Evolutionary conservation across 2,888 invertebrate genomes (phyloP), one percentile per base, ranked within the genome.

Genomic region (Hypercompe scribonia): DNA sequence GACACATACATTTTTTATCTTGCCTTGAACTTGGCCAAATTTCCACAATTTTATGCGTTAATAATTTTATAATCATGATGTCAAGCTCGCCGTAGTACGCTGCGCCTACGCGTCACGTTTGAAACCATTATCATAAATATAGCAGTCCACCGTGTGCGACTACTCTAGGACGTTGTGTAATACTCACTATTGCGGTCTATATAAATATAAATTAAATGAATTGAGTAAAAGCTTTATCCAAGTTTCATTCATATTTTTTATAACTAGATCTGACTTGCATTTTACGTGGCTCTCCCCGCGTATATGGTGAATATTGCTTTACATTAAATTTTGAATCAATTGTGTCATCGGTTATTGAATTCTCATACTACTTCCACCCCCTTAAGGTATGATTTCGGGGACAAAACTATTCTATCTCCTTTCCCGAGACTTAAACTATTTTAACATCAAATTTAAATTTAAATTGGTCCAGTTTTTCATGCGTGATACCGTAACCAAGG

Each of bases 81-180:
- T 66, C 71, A 67, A 71, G 8, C 58, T 33, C 50, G 31, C n/a
- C 28, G 70, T 70, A 70, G 42, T 71, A 71, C 65, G 65, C 31
- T 71, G 71, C 71, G 71, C 71, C 71, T 66, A 71, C 71, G 71
- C 71, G 31, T 42, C 70, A 50, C 50, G 65, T 66, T 34, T 64
- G 36, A 31, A 70, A 46, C 46, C n/a, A 71, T 71, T 58, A 63
- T 71, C 24, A 71, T 58, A 66, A 66, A 31, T 33, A 24, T 65
- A 65, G 31, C 28, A 36, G 21, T 54, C 54, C 65, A 54, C 50
- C 39, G 36, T 24, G 24, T 1, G 54, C 36, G 21, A 65, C n/a
- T 33, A 34, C 18, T 31, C 8, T 28, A 21, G 63, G 21, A 68
- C 31, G 63, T 42, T 71, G 33, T 54, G 36, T 65, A 46, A 42